Evolutionary conservation across 2,113 vertebrate genomes (phyloP).

Genomic region (Misgurnus mizolepis): DNA sequence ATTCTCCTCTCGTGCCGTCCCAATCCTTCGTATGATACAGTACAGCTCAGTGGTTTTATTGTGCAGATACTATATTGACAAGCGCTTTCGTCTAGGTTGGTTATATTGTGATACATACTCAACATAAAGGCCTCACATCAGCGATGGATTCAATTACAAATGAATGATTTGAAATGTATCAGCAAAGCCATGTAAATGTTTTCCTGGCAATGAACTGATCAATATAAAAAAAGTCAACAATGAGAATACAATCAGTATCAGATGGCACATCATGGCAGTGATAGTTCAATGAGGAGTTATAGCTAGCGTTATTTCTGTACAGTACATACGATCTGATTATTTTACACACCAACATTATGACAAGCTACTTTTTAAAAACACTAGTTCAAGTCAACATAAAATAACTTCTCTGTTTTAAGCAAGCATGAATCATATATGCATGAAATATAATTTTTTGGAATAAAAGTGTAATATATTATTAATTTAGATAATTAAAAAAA

Average conservation of each 20-base stretch:
- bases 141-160: constrained; percentile 31
- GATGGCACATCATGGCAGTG: constrained; percentile 6
- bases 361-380: constrained; percentile 1
- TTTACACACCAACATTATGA: constrained; percentile 2
- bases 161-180: constrained; percentile 39
- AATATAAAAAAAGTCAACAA: constrained; percentile 11
- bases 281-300: constrained; percentile 15
- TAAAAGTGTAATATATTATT: too few species aligned
- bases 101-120: constrained; percentile 14
- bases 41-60: constrained; percentile 42
- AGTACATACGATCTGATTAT: constrained; percentile 17
- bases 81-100: constrained; percentile 11
- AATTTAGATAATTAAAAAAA: too few species aligned
- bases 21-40: constrained; percentile 26
- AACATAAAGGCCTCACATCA: constrained; percentile 36
- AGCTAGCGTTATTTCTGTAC: constrained; percentile 29
- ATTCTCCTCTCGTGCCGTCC: constrained; percentile 46
- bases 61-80: constrained; percentile 36
- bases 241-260: constrained; percentile 25
- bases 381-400: constrained; percentile 27
- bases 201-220: constrained; percentile 17
- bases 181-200: constrained; percentile 50
- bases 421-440: too few species aligned
- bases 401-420: neutral
- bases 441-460: too few species aligned